Base-by-base conservation (phyloP, 2,113 vertebrate species). In the Tinamus guttatus region DNA sequence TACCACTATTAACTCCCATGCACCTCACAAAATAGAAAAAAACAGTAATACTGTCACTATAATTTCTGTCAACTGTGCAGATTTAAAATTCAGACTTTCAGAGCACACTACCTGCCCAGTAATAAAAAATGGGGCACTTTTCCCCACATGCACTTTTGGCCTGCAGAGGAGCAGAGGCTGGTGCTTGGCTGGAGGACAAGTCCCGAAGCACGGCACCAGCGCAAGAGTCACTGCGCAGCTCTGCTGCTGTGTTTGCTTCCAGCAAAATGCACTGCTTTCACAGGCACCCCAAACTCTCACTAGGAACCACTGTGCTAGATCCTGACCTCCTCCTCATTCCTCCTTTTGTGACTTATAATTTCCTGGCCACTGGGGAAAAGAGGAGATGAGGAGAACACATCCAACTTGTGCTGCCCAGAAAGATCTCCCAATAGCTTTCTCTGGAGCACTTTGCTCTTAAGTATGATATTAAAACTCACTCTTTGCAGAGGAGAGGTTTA, bases 121-220 rank as follows among this genome's bases (percentile, higher is more conserved):
- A 83, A 63, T 45, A 68, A 74, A 6, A 6, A 78, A 16, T 30
- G 56, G 49, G 70, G 34, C 22, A 14, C n/a, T 40, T 82, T 84
- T 70, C 30, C 34, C 13, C 24, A 13, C 34, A 38, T 58, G 64
- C 45, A 20, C 38, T 87, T 38, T 30, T n/a, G 41, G 19, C 5
- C 54, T 78, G 20, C 89, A 27, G 52, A 81, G 34, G 22, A 85
- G 47, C 54, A 41, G 13, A 40, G 30, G 20, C 52, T 65, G 25
- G 9, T 56, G 30, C 54, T 74, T 81, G 0, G 5, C 59, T 36
- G 30, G 60, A 87, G 67, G n/a, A 64, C 15, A 56, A 54, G 62
- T 43, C 74, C n/a, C 0, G 0, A 40, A 47, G 36, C 10, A 20
- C 30, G 1, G 1, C 0, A 6, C 45, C 0, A 2, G 60, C 47